Conservation (phyloP, 2,797 vertebrate genomes). For the Oreochromis grahami region DNA sequence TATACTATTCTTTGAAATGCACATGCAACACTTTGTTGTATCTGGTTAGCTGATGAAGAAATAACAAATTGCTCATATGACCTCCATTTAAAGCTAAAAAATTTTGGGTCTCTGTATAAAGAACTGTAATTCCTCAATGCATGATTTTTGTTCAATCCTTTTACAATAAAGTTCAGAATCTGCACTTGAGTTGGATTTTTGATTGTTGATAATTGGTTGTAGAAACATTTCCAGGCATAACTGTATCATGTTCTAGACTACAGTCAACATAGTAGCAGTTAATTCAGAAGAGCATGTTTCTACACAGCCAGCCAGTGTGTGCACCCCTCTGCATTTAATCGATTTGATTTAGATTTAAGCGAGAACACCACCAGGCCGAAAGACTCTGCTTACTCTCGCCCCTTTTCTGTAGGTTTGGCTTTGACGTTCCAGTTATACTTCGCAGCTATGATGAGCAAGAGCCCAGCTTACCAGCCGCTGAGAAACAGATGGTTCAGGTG, state of each 20-base stretch:
- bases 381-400: not conserved
- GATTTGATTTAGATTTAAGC: not conserved
- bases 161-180: not conserved
- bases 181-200: not conserved
- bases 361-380: not conserved
- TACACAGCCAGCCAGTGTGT: not conserved
- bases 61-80: not conserved
- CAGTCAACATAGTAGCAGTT: not conserved
- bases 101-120: not conserved
- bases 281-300: not conserved
- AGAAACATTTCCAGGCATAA: not conserved
- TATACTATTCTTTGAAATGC: not conserved
- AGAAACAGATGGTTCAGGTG: constrained; percentile 91
- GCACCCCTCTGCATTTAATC: not conserved
- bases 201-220: not conserved
- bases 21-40: not conserved
- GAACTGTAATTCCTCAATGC: not conserved
- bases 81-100: not conserved
- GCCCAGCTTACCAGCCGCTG: constrained; percentile 74
- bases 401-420: constrained; percentile 83
- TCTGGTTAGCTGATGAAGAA: not conserved
- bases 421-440: constrained; percentile 91
- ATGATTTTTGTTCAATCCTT: not conserved
- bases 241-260: not conserved
- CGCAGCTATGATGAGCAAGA: constrained; percentile 88